Conservation (phyloP, 92 coral and sea anemone genomes). For the Diadumene lineata region DNA sequence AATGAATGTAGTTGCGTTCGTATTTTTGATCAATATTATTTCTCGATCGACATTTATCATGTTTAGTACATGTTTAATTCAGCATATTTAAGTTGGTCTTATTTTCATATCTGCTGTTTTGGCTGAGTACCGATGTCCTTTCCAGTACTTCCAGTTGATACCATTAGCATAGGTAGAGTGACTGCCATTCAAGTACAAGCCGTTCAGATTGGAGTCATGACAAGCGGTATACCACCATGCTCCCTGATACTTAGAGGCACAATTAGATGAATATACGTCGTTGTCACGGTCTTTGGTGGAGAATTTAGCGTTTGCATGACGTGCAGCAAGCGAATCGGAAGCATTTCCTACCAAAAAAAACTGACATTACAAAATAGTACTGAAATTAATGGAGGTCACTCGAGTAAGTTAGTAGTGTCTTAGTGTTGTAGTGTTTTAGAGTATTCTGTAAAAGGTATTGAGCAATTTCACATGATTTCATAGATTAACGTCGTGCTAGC, state of each 20-base stretch:
- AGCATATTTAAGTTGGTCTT: slow-evolving; percentile 33
- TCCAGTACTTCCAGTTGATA: slow-evolving; percentile 46
- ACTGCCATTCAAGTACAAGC: slow-evolving; percentile 28
- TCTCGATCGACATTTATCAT: too few species aligned
- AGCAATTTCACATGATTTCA: too few species aligned
- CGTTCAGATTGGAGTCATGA: slow-evolving; percentile 43
- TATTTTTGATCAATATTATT: too few species aligned
- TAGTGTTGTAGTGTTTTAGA: too few species aligned
- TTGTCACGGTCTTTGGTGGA: slow-evolving; percentile 41
- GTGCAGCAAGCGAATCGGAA: slow-evolving; percentile 31
- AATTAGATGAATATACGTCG: not conserved
- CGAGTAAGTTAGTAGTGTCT: too few species aligned
- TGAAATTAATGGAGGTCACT: too few species aligned
- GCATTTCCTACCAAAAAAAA: slow-evolving; percentile 40
- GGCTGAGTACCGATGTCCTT: slow-evolving; percentile 21
- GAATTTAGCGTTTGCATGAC: slow-evolving; percentile 17
- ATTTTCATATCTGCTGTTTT: slow-evolving; percentile 58
- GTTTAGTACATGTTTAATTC: too few species aligned
- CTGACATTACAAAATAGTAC: not conserved
- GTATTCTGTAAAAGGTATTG: too few species aligned
- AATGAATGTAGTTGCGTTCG: too few species aligned
- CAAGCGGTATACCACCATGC: slow-evolving; percentile 55
- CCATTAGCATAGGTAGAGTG: slow-evolving; percentile 21
- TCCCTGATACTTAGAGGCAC: slow-evolving; percentile 25
- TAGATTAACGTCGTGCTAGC: not conserved